Evolutionary conservation across 2,113 vertebrate species (phyloP).

Genomic region (Corythoichthys intestinalis): DNA sequence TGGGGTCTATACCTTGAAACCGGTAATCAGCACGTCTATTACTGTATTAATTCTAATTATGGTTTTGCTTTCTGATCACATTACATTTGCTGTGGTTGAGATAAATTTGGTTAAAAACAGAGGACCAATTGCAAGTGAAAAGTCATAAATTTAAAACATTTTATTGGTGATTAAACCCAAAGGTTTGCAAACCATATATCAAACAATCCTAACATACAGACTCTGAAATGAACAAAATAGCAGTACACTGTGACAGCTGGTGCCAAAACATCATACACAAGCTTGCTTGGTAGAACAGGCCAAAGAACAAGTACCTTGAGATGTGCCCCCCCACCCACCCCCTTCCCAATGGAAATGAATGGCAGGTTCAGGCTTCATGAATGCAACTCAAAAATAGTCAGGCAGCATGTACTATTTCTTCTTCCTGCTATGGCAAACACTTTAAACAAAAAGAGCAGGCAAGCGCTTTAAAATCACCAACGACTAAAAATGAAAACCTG

Average conservation of each 20-base stretch:
- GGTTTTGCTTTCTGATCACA: neutral
- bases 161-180: slow-evolving; percentile 61
- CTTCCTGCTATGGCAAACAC: slow-evolving; percentile 44
- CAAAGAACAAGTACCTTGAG: neutral
- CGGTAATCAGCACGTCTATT: too few species aligned
- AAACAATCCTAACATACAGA: slow-evolving; percentile 26
- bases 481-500: slow-evolving; percentile 17
- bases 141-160: slow-evolving; percentile 45
- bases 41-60: too few species aligned
- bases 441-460: slow-evolving; percentile 36
- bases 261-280: slow-evolving; percentile 14
- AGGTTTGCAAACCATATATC: slow-evolving; percentile 36
- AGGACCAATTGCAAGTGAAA: neutral
- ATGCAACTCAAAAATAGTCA: slow-evolving; percentile 36
- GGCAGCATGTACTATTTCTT: slow-evolving; percentile 23
- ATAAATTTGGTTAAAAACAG: neutral
- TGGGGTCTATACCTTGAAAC: too few species aligned
- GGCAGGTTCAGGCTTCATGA: slow-evolving; percentile 26
- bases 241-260: slow-evolving; percentile 46
- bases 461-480: slow-evolving; percentile 30
- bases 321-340: neutral
- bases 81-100: neutral
- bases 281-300: slow-evolving; percentile 9
- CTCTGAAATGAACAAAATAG: slow-evolving; percentile 7
- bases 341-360: slow-evolving; percentile 13